phyloP scores from a whole-genome alignment of 2,113 vertebrate species.

The Cinclus mexicanus region DNA sequence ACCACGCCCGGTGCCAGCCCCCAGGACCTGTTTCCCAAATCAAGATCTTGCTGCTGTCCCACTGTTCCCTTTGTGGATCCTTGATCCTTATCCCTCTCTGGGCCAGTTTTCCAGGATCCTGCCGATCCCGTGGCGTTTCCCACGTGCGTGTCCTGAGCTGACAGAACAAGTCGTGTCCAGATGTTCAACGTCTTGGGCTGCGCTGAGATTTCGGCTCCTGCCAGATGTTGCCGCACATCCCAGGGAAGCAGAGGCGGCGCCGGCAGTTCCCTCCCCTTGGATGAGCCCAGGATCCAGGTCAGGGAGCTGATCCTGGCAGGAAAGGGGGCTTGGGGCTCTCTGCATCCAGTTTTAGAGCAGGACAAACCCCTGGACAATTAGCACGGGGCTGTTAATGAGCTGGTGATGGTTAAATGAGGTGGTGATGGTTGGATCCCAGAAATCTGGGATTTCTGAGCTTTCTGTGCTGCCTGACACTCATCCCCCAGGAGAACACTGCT shows the following conservation, averaged over 20 bases:
- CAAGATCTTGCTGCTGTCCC: background rate
- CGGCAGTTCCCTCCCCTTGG: background rate
- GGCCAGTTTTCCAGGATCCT: background rate
- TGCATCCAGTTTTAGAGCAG: no score
- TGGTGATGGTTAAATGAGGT: no score
- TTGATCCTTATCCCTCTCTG: background rate
- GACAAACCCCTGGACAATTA: no score
- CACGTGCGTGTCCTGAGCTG: background rate
- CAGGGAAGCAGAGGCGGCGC: no score
- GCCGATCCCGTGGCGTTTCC: accelerated
- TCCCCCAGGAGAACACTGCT: no score
- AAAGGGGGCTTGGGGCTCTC: no score
- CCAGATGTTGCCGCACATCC: background rate
- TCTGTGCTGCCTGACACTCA: no score
- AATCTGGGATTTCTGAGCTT: no score
- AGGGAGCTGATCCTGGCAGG: background rate
- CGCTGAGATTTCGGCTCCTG: background rate
- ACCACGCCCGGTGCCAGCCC: background rate
- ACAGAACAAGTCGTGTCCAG: background rate
- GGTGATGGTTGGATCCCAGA: no score
- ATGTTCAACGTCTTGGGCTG: background rate
- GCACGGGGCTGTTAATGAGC: no score
- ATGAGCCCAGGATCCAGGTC: background rate
- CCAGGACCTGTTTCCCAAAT: background rate
- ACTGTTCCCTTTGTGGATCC: background rate